A percentile compares a stretch with the other conserved stretches of the same genome.
These are phyloP conservation scores for Platysternon megacephalum DNA, from an alignment of 2,113 vertebrate species.

Conservation along the genomic window DNA sequence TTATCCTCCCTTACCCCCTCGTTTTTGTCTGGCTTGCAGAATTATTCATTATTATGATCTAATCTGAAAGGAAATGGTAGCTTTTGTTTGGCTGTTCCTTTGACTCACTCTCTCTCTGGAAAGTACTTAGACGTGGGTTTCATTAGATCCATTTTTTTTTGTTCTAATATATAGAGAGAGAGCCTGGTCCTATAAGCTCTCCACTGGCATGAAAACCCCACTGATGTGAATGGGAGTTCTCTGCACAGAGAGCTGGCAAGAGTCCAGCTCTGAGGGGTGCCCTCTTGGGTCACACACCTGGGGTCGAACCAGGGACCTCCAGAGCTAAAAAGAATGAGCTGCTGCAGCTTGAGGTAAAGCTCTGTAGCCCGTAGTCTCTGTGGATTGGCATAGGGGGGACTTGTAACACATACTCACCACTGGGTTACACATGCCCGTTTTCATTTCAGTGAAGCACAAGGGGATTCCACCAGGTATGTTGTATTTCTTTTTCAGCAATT, in stretches of 20 bases:
- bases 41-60: neutral
- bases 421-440: neutral
- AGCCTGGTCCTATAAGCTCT: neutral
- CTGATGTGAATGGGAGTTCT: neutral
- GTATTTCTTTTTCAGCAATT: neutral
- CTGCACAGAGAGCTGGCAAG: neutral
- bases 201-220: neutral
- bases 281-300: neutral
- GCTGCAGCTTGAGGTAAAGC: neutral
- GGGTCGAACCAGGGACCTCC: neutral
- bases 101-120: neutral
- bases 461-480: neutral
- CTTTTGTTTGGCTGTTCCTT: neutral
- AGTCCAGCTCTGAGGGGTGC: neutral
- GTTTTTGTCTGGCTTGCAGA: neutral
- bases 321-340: neutral
- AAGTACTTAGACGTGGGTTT: neutral
- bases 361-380: neutral
- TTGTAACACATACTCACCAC: neutral
- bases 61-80: fast-evolving
- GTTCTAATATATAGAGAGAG: no score
- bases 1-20: fast-evolving
- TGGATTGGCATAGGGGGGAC: neutral
- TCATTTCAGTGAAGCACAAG: neutral
- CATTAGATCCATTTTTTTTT: neutral